A percentile compares a stretch with the other conserved stretches of the same genome.
Conservation (phyloP, 2,113 vertebrate species). For the Regulus satrapa region DNA sequence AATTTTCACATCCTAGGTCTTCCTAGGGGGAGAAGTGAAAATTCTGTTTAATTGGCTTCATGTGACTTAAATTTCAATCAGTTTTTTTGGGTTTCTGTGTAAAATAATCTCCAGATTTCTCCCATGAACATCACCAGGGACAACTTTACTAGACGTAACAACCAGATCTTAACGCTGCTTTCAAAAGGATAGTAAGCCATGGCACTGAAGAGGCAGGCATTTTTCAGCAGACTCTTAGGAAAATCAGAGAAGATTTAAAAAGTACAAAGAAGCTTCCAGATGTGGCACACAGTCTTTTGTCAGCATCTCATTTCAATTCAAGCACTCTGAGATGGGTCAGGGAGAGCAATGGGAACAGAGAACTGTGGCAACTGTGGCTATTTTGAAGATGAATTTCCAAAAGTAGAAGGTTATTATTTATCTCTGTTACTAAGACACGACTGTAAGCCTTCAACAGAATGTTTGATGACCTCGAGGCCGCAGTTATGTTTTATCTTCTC, state of each 20-base stretch:
- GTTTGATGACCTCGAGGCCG: not conserved
- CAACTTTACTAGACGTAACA: not conserved
- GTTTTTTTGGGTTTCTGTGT: not conserved
- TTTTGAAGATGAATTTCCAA: not conserved
- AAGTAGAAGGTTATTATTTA: not conserved
- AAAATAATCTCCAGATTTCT: not conserved
- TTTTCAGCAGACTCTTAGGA: not conserved
- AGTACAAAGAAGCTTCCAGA: not conserved
- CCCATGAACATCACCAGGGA: not conserved
- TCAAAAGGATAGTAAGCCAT: not conserved
- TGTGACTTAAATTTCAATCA: not conserved
- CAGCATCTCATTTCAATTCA: not conserved
- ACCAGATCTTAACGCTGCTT: not conserved
- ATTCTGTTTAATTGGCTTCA: not conserved
- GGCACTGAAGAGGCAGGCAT: not conserved
- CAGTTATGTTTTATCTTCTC: not conserved
- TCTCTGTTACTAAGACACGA: not conserved
- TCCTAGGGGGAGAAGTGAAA: not conserved
- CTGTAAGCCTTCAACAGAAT: not conserved
- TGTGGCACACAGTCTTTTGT: not conserved
- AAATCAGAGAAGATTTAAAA: not conserved
- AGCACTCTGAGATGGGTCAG: not conserved
- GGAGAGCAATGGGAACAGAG: not conserved
- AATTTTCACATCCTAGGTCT: not conserved
- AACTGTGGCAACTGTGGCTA: not conserved